Evolutionary conservation across 2,113 vertebrate species (phyloP).

Genomic region (Muntiacus reevesi): DNA sequence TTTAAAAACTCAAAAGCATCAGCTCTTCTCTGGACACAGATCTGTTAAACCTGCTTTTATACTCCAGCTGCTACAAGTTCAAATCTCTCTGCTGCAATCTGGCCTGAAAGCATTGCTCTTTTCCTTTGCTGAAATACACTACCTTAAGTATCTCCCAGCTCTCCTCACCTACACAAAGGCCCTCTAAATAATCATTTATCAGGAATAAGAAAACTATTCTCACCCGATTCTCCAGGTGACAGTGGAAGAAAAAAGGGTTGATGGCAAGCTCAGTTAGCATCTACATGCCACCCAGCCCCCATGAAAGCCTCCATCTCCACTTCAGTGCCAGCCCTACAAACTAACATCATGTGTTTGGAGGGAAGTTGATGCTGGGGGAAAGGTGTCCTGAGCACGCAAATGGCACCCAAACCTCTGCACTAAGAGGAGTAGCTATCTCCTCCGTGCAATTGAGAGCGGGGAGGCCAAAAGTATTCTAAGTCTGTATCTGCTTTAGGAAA

Average conservation of each 20-base stretch:
- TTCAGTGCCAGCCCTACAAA: not conserved
- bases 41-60: not conserved
- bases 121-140: not conserved
- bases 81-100: not conserved
- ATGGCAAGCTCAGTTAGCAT: not conserved
- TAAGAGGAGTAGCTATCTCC: not conserved
- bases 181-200: not conserved
- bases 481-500: not conserved
- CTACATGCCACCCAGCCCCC: not conserved
- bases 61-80: not conserved
- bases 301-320: not conserved
- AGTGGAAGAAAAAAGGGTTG: not conserved
- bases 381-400: not conserved
- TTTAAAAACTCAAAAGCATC: not conserved
- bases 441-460: not conserved
- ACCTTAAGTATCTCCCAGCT: not conserved
- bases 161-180: not conserved
- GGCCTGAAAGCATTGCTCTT: not conserved
- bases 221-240: not conserved
- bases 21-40: not conserved
- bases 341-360: not conserved
- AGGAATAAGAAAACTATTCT: not conserved
- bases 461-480: constrained; percentile 44
- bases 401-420: not conserved
- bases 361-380: not conserved